These are phyloP conservation scores for Bubo blakistoni DNA, from an alignment of 2,113 vertebrate species.

Conservation along the genomic window DNA sequence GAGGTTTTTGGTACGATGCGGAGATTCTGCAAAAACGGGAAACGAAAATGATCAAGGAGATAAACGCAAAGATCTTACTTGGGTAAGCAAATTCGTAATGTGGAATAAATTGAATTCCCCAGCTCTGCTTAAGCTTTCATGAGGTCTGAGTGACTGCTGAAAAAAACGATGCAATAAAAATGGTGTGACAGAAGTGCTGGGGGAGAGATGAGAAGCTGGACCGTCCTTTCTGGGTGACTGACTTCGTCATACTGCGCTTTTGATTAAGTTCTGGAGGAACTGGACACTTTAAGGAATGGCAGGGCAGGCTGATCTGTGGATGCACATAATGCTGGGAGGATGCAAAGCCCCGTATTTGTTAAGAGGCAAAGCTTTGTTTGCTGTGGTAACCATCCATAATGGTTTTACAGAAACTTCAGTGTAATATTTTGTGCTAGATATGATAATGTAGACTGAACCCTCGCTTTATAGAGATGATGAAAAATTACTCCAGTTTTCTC, in stretches of 20 bases:
- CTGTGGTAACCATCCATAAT: neutral
- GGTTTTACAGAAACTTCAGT: neutral
- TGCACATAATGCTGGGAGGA: neutral
- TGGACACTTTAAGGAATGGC: rapidly evolving
- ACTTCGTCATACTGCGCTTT: rapidly evolving
- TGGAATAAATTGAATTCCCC: neutral
- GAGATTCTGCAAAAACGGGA: slow-evolving; percentile 89
- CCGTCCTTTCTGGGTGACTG: neutral
- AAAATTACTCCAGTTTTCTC: neutral
- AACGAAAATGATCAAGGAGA: slow-evolving; percentile 80
- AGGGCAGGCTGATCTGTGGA: neutral
- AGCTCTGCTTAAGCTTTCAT: neutral
- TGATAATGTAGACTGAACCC: neutral
- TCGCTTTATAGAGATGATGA: neutral
- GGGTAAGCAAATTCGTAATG: slow-evolving; percentile 73
- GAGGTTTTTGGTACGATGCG: slow-evolving; percentile 96
- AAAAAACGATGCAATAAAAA: neutral
- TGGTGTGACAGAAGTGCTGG: neutral
- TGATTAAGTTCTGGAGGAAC: neutral
- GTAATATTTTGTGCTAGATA: neutral
- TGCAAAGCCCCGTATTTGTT: rapidly evolving
- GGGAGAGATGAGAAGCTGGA: neutral
- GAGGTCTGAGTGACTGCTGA: neutral
- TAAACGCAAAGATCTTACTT: slow-evolving; percentile 85
- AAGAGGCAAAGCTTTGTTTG: neutral